These are phyloP conservation scores for Eulemur rubriventer DNA, from an alignment of 2,797 vertebrate genomes.

Conservation along the genomic window DNA sequence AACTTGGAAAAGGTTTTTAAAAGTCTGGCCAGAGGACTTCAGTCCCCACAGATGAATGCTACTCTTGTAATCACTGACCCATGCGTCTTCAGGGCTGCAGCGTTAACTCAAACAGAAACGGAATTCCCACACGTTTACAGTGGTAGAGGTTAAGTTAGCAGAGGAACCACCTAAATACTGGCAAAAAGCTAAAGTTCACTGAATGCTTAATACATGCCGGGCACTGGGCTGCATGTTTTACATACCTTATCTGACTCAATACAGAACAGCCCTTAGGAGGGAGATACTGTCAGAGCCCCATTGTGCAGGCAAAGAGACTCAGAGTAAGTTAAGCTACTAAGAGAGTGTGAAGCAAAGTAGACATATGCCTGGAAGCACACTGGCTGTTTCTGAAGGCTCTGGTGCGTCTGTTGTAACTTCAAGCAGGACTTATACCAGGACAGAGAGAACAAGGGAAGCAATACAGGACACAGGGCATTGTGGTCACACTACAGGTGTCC, in stretches of 20 bases:
- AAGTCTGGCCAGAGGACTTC: slow-evolving; percentile 2
- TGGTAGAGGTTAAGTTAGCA: not conserved
- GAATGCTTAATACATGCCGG: not conserved
- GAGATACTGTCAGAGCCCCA: not conserved
- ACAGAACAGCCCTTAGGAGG: not conserved
- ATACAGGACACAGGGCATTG: not conserved
- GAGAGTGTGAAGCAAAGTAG: not conserved
- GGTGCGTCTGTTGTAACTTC: not conserved
- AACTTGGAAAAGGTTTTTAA: not conserved
- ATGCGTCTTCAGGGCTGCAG: not conserved
- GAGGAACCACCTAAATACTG: not conserved
- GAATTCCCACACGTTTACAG: not conserved
- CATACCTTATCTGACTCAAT: not conserved
- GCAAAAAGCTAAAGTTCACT: not conserved
- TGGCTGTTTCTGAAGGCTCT: not conserved
- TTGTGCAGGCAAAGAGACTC: not conserved
- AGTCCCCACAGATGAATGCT: not conserved
- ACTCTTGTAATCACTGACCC: slow-evolving; percentile 22
- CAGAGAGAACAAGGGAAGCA: not conserved
- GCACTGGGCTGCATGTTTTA: not conserved
- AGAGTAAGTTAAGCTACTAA: not conserved
- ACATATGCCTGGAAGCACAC: not conserved
- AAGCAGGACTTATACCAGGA: not conserved
- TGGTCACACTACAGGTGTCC: not conserved
- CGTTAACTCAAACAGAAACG: slow-evolving; percentile 12